Evolutionary conservation across 2,888 invertebrate species (phyloP).

Genomic region (Athetis lepigone): DNA sequence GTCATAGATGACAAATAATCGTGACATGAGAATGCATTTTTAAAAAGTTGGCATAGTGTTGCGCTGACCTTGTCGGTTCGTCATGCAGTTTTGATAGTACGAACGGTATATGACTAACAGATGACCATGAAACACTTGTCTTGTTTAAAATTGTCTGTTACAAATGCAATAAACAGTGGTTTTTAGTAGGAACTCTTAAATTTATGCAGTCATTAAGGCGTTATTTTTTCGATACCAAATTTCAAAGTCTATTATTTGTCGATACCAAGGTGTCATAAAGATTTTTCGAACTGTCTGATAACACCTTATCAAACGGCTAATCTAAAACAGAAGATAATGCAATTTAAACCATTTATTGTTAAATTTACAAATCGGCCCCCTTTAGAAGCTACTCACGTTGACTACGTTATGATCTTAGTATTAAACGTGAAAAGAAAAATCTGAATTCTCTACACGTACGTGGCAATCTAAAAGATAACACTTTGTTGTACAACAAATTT

Average conservation of each 20-base stretch:
- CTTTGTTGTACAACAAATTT: background rate
- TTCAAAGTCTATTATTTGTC: background rate
- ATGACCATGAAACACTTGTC: constrained; percentile 48
- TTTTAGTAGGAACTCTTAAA: constrained; percentile 7
- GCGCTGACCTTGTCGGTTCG: constrained; percentile 55
- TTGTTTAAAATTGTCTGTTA: constrained; percentile 34
- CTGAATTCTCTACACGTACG: constrained; percentile 8
- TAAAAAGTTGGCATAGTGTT: constrained; percentile 58
- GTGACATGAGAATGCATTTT: constrained; percentile 50
- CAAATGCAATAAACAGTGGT: constrained; percentile 31
- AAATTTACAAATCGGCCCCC: background rate
- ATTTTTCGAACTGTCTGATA: constrained; percentile 2
- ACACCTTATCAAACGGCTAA: constrained; percentile 6
- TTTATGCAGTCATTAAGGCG: background rate
- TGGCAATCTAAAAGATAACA: constrained; percentile 23
- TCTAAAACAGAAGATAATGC: background rate
- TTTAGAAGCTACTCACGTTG: background rate
- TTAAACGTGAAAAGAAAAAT: constrained; percentile 10
- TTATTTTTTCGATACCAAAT: constrained; percentile 3
- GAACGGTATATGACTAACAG: constrained; percentile 42
- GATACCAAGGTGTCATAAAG: background rate
- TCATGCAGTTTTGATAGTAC: constrained; percentile 59
- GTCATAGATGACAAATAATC: constrained; percentile 1
- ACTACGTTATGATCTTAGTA: constrained; percentile 10
- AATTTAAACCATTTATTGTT: background rate